These are phyloP conservation scores for Andrena fulva DNA, from an alignment of 2,888 invertebrate genomes.

Conservation along the genomic window DNA sequence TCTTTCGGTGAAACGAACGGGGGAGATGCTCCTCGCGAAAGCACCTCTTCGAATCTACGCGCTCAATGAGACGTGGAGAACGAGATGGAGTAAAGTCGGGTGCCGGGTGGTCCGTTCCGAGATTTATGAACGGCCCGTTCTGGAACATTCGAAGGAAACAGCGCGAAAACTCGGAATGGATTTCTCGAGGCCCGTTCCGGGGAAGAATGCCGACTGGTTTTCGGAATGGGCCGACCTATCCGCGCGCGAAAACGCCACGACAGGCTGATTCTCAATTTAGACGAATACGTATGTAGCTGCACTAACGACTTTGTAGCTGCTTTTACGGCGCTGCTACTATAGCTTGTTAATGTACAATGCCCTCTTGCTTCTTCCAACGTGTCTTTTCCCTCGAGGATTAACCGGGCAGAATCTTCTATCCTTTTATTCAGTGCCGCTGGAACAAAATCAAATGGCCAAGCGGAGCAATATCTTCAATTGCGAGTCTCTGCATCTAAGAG, in stretches of 20 bases:
- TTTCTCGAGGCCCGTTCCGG: slow-evolving; percentile 49
- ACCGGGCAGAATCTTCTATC: neutral
- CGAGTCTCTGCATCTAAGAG: neutral
- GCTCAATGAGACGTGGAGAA: slow-evolving; percentile 73
- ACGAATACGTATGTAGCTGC: slow-evolving; percentile 20
- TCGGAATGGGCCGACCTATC: slow-evolving; percentile 37
- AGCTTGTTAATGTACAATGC: neutral
- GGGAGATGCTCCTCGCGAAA: slow-evolving; percentile 50
- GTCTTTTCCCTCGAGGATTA: neutral
- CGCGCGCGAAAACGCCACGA: slow-evolving; percentile 14
- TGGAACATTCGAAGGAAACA: slow-evolving; percentile 72
- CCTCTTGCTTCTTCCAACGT: neutral
- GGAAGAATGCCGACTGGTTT: slow-evolving; percentile 66
- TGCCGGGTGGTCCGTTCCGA: slow-evolving; percentile 77
- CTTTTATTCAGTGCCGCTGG: neutral
- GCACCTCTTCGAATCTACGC: slow-evolving; percentile 68
- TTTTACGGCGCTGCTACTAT: neutral
- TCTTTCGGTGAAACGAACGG: slow-evolving; percentile 57
- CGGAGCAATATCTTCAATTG: neutral
- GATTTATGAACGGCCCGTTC: slow-evolving; percentile 75
- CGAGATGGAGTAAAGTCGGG: slow-evolving; percentile 62
- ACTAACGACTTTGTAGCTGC: slow-evolving; percentile 4
- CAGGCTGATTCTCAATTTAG: slow-evolving; percentile 43
- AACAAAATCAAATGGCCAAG: neutral
- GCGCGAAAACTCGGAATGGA: slow-evolving; percentile 66